Evolutionary conservation across 2,113 vertebrate genomes (phyloP).

Genomic region (Oncorhynchus mykiss): DNA sequence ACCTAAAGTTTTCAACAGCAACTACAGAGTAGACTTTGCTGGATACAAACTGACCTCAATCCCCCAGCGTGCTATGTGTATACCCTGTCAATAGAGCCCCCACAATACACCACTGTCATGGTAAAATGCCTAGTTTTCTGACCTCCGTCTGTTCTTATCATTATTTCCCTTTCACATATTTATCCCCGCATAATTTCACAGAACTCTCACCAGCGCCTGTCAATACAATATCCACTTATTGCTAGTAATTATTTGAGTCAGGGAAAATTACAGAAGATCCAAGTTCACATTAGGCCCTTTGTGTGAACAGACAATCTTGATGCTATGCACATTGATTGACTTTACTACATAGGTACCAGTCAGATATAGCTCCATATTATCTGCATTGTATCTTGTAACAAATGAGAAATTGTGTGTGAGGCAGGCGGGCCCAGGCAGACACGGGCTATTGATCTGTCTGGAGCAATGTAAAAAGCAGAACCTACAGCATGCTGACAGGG

Average conservation of each 20-base stretch:
- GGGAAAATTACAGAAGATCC: slow-evolving; percentile 10
- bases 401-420: slow-evolving; percentile 9
- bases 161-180: slow-evolving; percentile 4
- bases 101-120: slow-evolving; percentile 24
- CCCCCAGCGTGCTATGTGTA: background rate
- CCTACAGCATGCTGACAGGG: slow-evolving; percentile 7
- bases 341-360: slow-evolving; percentile 7
- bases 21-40: background rate
- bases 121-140: slow-evolving; percentile 7
- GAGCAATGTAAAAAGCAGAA: background rate
- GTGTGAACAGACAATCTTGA: slow-evolving; percentile 14
- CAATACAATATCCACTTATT: slow-evolving; percentile 41
- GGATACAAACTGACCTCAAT: slow-evolving; percentile 8
- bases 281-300: slow-evolving; percentile 21
- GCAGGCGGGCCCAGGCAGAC: slow-evolving; percentile 4
- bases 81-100: slow-evolving; percentile 6
- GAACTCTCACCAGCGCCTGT: slow-evolving; percentile 5
- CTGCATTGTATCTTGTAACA: slow-evolving; percentile 26
- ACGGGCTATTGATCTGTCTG: slow-evolving; percentile 30
- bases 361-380: slow-evolving; percentile 34
- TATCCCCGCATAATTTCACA: background rate
- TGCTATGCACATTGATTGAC: slow-evolving; percentile 35
- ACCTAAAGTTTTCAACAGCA: background rate
- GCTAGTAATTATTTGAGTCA: slow-evolving; percentile 25
- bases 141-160: background rate